phyloP scores from a whole-genome alignment of 2,888 invertebrate species.

The Brachylomia viminalis region DNA sequence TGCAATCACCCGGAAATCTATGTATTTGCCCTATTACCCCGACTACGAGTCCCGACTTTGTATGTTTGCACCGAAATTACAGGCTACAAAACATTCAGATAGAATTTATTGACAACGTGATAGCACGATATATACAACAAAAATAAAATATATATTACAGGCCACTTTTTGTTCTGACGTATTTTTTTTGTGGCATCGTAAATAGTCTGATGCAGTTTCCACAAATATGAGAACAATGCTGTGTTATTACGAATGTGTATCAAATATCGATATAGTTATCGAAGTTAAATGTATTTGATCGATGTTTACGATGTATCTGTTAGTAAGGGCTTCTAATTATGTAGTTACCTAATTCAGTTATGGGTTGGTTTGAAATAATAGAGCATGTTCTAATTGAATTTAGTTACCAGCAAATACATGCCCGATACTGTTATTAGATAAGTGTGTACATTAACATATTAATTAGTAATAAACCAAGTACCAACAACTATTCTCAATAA shows the following conservation, averaged over 20 bases:
- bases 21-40: constrained; percentile 77
- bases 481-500: neutral
- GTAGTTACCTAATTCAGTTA: neutral
- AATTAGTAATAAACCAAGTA: neutral
- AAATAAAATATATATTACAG: constrained; percentile 17
- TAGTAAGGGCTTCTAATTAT: neutral
- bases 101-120: constrained; percentile 66
- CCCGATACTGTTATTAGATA: neutral
- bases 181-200: constrained; percentile 38
- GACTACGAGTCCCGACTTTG: constrained; percentile 48
- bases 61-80: constrained; percentile 63
- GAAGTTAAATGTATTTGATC: constrained; percentile 5
- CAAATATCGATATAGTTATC: neutral
- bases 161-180: constrained; percentile 41
- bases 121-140: constrained; percentile 49
- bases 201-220: constrained; percentile 42
- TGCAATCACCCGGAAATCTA: constrained; percentile 79
- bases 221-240: constrained; percentile 45
- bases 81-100: constrained; percentile 60
- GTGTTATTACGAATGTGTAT: constrained; percentile 27
- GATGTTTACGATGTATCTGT: neutral
- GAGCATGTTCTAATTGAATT: constrained; percentile 1
- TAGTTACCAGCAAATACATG: neutral
- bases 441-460: neutral
- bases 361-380: neutral